Base-by-base conservation (phyloP, 1,140 invertebrate species). In the Aphaenogaster floridana region DNA sequence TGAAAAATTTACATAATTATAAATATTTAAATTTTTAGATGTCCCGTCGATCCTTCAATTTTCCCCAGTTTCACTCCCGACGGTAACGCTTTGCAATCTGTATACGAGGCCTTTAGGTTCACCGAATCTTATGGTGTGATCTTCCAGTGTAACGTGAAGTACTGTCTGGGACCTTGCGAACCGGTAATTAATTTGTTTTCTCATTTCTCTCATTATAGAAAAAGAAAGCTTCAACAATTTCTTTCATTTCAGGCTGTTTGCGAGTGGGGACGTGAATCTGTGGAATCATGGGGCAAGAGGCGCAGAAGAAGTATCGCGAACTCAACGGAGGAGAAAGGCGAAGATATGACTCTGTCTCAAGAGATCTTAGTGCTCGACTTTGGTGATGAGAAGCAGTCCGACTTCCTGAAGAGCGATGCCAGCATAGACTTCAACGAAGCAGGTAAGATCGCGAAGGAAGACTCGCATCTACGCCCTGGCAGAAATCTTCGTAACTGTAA, bases 61-160 rank as follows among this genome's bases (percentile, higher is more conserved):
- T 99, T 99, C 96, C 98, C 98, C 6, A 97, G 97, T 48, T 99
- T 99, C 94, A 97, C 97, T 48, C 97, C 98, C 52, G 98, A 98
- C 91, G 98, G 97, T 68, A 98, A 98, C 93, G 98, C 98, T 0
- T 95, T 99, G 77, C 98, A 99, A 93, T 98, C 98, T 0, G 96
- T 98, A 66, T 99, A 99, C 93, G 98, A 99, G 95, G 98, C 98
- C 1, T 99, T 99, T 96, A 96, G 98, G 91, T 99, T 99, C 93
- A 99, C 98, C 0, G 98, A 99, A 94, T 99, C 98, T 34, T 99
- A 99, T 89, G 98, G 98, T 21, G 98, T 99, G 63, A 99, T 99
- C 93, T 99, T 99, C 97, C 98, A 99, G 94, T 99, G 98, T 95
- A 99, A 99, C 94, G 98, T 99, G 86, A 99, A 99, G 94, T 99